phyloP scores from a whole-genome alignment of 2,888 invertebrate species.

The Panorpa germanica region DNA sequence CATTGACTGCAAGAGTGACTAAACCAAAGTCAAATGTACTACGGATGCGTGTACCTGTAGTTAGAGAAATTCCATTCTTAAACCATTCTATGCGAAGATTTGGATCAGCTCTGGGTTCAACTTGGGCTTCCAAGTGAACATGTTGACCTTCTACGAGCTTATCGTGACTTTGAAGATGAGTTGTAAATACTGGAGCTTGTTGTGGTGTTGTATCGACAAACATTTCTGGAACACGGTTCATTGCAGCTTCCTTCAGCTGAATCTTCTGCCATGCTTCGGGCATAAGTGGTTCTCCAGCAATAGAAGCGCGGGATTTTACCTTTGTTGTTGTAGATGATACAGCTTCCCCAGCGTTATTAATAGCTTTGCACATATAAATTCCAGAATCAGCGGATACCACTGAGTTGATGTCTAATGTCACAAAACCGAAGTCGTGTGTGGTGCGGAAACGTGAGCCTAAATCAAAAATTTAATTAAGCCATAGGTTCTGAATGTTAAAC shows the following conservation, averaged over 20 bases:
- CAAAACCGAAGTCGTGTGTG: constrained; percentile 85
- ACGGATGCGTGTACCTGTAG: constrained; percentile 74
- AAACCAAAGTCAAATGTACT: constrained; percentile 95
- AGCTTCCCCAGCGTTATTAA: constrained; percentile 85
- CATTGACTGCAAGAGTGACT: constrained; percentile 79
- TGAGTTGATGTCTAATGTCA: constrained; percentile 77
- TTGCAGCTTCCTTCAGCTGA: constrained; percentile 76
- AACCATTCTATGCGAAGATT: constrained; percentile 81
- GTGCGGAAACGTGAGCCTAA: constrained; percentile 72
- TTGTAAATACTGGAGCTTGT: constrained; percentile 91
- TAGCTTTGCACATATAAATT: constrained; percentile 84
- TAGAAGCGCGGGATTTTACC: constrained; percentile 65
- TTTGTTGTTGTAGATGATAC: constrained; percentile 81
- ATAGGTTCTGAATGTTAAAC: constrained; percentile 1
- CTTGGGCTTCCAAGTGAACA: constrained; percentile 73
- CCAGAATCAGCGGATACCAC: constrained; percentile 82
- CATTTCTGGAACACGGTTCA: constrained; percentile 78
- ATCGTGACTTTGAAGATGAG: constrained; percentile 70
- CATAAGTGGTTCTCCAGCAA: constrained; percentile 67
- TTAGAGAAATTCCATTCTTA: constrained; percentile 72
- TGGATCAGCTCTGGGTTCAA: constrained; percentile 78
- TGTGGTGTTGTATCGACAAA: constrained; percentile 69
- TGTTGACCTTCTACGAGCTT: constrained; percentile 73
- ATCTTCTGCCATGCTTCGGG: constrained; percentile 88
- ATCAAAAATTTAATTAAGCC: constrained; percentile 9